Conservation (phyloP, 2,113 vertebrate genomes). For the Hemiscyllium ocellatum region DNA sequence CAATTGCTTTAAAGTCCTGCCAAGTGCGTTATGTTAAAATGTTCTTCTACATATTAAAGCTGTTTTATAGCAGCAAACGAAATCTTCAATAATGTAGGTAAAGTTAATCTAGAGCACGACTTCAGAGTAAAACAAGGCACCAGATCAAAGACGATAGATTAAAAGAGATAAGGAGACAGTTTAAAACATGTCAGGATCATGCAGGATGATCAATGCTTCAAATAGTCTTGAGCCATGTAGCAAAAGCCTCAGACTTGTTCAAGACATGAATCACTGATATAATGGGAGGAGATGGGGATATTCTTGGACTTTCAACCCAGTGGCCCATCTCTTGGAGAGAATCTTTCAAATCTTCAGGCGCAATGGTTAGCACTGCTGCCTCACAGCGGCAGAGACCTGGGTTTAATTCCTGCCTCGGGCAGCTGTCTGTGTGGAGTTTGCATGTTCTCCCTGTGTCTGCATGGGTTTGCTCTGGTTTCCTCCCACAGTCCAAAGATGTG, state of each 20-base stretch:
- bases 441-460: too few species aligned
- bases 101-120: not conserved
- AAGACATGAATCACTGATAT: not conserved
- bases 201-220: not conserved
- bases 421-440: too few species aligned
- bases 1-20: not conserved
- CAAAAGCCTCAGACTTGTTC: not conserved
- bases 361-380: too few species aligned
- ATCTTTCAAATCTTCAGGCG: too few species aligned
- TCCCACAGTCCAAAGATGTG: too few species aligned
- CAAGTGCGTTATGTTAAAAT: not conserved
- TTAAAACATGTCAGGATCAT: not conserved
- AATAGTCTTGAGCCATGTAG: not conserved
- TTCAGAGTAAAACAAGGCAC: not conserved
- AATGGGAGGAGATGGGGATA: not conserved
- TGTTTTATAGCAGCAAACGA: not conserved
- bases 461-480: too few species aligned
- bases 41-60: not conserved
- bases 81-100: not conserved
- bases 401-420: too few species aligned
- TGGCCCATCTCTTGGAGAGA: not conserved
- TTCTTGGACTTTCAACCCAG: not conserved
- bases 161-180: not conserved
- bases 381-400: too few species aligned
- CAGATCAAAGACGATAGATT: not conserved